Percentiles rank a stretch among this genome's conserved stretches.
Conservation (phyloP, 2,888 invertebrate genomes). For the Caenorhabditis wallacei region DNA sequence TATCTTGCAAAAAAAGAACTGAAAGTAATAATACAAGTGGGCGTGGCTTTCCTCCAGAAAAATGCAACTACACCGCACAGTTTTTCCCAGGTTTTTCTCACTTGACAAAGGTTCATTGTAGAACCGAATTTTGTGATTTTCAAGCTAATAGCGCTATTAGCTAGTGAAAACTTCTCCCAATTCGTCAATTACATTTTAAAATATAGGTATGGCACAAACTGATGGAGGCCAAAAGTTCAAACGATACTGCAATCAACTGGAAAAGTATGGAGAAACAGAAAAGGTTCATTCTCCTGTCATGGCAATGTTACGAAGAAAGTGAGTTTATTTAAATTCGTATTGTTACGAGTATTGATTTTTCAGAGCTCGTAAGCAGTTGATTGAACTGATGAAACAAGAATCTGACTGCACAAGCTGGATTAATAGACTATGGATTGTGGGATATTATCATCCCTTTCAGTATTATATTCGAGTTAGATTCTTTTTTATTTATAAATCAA, state of each 20-base stretch:
- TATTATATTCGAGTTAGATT: conserved; percentile 11
- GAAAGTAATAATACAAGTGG: conserved; percentile 1
- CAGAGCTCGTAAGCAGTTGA: conserved; percentile 49
- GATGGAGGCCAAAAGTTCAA: conserved; percentile 18
- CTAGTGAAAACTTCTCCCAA: too few relatives aligned
- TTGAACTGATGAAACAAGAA: conserved; percentile 20
- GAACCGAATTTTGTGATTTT: too few relatives aligned
- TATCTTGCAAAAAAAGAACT: conserved; percentile 2
- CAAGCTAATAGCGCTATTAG: too few relatives aligned
- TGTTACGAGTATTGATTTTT: background rate
- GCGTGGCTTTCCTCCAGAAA: background rate
- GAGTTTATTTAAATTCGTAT: background rate
- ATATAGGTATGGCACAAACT: conserved; percentile 8
- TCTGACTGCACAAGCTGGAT: conserved; percentile 13
- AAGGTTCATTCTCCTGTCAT: conserved; percentile 43
- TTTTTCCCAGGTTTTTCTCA: background rate
- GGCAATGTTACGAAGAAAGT: conserved; percentile 54
- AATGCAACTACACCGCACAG: conserved; percentile 16
- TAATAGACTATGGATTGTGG: conserved; percentile 45
- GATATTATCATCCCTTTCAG: conserved; percentile 50
- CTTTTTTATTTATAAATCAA: too few relatives aligned
- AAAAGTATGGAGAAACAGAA: conserved; percentile 27
- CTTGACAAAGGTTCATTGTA: too few relatives aligned
- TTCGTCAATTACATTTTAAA: background rate
- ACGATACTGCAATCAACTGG: conserved; percentile 37